These are phyloP conservation scores for Tinea trinotella DNA, from an alignment of 2,888 invertebrate genomes.

Conservation along the genomic window DNA sequence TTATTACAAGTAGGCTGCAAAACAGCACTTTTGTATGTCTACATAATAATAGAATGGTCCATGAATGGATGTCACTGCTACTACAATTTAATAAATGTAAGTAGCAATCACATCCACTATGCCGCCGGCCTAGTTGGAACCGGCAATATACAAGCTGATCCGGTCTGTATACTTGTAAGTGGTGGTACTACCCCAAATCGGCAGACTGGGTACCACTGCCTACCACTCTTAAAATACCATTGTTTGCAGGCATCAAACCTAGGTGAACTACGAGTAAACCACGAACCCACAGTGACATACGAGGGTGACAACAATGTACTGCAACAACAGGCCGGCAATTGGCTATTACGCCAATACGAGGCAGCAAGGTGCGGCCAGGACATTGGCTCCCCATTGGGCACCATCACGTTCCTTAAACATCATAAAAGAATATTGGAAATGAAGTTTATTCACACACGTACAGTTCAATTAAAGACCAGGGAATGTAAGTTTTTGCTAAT, in stretches of 20 bases:
- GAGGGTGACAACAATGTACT: conserved; percentile 96
- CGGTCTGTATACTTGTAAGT: no score
- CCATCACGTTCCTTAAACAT: conserved; percentile 76
- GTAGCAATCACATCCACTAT: no score
- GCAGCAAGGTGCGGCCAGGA: conserved; percentile 48
- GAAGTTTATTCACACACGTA: conserved; percentile 34
- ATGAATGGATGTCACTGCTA: no score
- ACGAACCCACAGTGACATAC: conserved; percentile 92
- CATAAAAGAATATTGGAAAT: conserved; percentile 27
- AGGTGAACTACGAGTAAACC: conserved; percentile 86
- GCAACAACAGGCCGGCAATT: conserved; percentile 91
- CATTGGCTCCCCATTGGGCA: conserved; percentile 78
- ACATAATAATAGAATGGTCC: no score
- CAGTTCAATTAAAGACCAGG: conserved; percentile 38
- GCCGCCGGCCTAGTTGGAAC: no score
- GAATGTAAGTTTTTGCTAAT: conserved; percentile 39
- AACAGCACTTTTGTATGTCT: no score
- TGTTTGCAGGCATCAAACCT: conserved; percentile 86
- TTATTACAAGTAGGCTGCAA: no score
- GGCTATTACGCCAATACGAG: conserved; percentile 81
- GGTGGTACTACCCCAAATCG: no score
- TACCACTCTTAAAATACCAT: no score
- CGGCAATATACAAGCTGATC: no score
- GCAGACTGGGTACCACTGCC: no score
- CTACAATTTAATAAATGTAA: no score